Base-by-base conservation (phyloP, 2,888 invertebrate genomes). In the Tenthredo amoena region DNA sequence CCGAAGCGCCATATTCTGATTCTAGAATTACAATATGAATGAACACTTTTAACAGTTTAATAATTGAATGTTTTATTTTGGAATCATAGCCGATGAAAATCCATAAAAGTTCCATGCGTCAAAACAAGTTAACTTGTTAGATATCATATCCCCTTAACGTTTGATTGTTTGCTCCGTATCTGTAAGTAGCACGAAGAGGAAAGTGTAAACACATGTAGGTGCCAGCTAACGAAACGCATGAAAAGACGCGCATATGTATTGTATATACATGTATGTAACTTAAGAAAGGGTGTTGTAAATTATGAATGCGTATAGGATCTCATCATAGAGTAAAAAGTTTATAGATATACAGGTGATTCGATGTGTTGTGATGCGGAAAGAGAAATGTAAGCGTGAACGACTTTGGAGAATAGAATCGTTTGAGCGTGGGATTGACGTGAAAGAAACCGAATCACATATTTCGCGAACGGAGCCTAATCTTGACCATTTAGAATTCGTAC, bases 151-250 rank as follows among this genome's bases (percentile, higher is more conserved):
- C 26, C 3, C 12, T 26, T 4, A 62, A 26, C 26, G 21, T 21
- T 21, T 12, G 62, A 68, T 68, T 68, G 68, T 68, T 26, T 68
- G 34, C 26, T 26, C 26, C 68, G 68, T 68, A 68, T 31, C 68
- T 68, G 18, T 34, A 12, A 34, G 26, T 18, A 68, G 34, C 34
- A 18, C 15, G 68, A 34, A 31, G 26, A 34, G 34, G 5, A 68
- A 34, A 68, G 15, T 34, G 68, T 68, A 34, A 68, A 68, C 68
- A 68, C 68, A 34, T 34, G 68, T 68, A 34, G 31, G 34, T 68
- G 68, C 68, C 68, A 68, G 68, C 18, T 68, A 68, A 68, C 34
- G 68, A 68, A 15, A 34, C 68, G 68, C 68, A 34, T 68, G 68
- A 68, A 68, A 15, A 68, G 68, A 34, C 5, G 26, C 62, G 62